A percentile compares a stretch with the other conserved stretches of the same genome.
Conservation (phyloP, 2,888 invertebrate species). For the Branchipolynoe longqiensis region DNA sequence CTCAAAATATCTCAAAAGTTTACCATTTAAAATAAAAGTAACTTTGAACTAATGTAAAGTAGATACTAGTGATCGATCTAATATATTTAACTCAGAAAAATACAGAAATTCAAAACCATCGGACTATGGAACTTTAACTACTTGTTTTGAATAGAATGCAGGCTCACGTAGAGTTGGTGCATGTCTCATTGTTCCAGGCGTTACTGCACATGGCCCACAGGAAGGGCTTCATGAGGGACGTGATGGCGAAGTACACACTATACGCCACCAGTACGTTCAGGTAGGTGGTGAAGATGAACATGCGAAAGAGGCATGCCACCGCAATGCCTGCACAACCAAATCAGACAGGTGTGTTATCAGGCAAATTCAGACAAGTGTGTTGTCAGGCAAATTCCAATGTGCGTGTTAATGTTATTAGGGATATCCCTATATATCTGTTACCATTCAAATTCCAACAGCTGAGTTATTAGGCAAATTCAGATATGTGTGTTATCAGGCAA, state of each 20-base stretch:
- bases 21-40: too few relatives aligned
- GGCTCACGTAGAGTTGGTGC: constrained; percentile 9
- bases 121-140: too few relatives aligned
- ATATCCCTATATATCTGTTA: too few relatives aligned
- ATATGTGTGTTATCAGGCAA: neutral
- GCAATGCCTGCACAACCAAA: constrained; percentile 21
- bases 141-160: too few relatives aligned
- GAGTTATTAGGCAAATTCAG: neutral
- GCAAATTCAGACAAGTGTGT: neutral
- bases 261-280: neutral
- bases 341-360: neutral
- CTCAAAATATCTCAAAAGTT: too few relatives aligned
- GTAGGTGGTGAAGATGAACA: constrained; percentile 49
- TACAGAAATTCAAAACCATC: too few relatives aligned
- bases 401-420: too few relatives aligned
- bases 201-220: constrained; percentile 2
- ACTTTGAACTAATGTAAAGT: too few relatives aligned
- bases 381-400: too few relatives aligned
- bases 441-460: neutral
- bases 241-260: neutral
- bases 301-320: constrained; percentile 19
- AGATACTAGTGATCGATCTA: too few relatives aligned
- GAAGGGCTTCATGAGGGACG: neutral
- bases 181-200: neutral
- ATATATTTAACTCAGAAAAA: too few relatives aligned